These are phyloP conservation scores for Spisula solida DNA, from an alignment of 2,888 invertebrate species.

Conservation along the genomic window DNA sequence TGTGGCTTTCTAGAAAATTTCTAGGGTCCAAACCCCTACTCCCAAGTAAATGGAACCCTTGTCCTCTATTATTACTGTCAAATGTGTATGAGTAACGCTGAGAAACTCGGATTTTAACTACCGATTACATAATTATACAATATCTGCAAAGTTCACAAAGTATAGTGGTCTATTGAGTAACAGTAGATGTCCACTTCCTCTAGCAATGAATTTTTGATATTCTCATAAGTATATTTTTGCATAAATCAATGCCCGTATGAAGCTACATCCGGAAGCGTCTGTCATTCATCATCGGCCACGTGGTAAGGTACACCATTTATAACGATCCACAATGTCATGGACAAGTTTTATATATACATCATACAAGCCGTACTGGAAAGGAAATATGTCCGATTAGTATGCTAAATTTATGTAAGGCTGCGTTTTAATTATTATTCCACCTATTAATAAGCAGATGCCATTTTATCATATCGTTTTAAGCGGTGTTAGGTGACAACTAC, in stretches of 20 bases:
- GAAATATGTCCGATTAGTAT: conserved; percentile 34
- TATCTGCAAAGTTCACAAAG: neutral
- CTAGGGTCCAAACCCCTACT: too few relatives aligned
- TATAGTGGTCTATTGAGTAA: neutral
- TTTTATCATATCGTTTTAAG: conserved; percentile 26
- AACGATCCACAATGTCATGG: neutral
- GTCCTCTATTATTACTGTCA: too few relatives aligned
- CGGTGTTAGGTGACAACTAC: conserved; percentile 24
- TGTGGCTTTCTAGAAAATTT: too few relatives aligned
- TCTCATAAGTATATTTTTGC: conserved; percentile 21
- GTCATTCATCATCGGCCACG: neutral
- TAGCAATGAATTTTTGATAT: conserved; percentile 4
- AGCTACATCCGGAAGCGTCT: neutral
- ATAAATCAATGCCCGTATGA: neutral
- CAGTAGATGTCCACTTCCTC: neutral
- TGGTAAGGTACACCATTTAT: neutral
- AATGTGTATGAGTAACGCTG: too few relatives aligned
- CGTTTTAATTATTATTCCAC: neutral
- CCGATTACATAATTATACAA: too few relatives aligned
- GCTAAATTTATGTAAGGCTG: conserved; percentile 29
- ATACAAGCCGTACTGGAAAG: neutral
- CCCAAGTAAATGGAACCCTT: too few relatives aligned
- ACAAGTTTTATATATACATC: neutral
- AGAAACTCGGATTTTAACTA: too few relatives aligned
- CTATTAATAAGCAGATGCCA: neutral